A percentile compares a stretch with the other conserved stretches of the same genome.
These are phyloP conservation scores for Anthopleura sola DNA, from an alignment of 64 coral and sea anemone genomes.

Conservation along the genomic window DNA sequence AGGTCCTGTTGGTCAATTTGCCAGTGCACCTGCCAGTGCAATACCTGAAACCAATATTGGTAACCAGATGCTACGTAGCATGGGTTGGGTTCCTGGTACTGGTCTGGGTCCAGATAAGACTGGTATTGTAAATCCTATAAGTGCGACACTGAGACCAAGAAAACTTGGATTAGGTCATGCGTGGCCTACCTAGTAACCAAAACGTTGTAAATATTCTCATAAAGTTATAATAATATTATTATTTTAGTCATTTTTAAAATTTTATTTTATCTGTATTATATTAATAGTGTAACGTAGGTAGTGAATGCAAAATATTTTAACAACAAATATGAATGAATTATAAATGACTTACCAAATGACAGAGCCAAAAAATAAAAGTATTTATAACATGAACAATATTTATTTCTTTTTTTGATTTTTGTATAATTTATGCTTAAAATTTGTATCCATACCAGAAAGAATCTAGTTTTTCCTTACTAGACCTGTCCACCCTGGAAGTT, in stretches of 20 bases:
- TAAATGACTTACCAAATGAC: not conserved
- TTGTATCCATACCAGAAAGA: too few relatives aligned
- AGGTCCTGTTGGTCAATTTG: conserved; percentile 44
- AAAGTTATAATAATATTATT: not conserved
- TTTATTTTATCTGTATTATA: not conserved
- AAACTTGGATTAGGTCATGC: conserved; percentile 86
- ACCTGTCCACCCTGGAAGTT: too few relatives aligned
- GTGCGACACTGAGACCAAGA: conserved; percentile 80
- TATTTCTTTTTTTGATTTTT: too few relatives aligned
- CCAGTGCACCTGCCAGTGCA: conserved; percentile 61
- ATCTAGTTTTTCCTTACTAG: too few relatives aligned
- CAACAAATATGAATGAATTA: not conserved
- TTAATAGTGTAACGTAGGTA: not conserved
- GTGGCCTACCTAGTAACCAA: conserved; percentile 31
- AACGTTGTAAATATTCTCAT: not conserved
- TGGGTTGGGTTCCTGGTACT: conserved; percentile 96
- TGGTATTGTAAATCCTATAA: conserved; percentile 78
- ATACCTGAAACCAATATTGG: conserved; percentile 84
- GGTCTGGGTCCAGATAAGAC: conserved; percentile 78
- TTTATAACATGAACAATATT: too few relatives aligned
- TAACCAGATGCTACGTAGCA: conserved; percentile 86
- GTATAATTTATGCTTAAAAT: too few relatives aligned
- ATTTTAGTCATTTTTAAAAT: not conserved
- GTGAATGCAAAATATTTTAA: not conserved
- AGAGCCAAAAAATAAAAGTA: not conserved